Base-by-base conservation (phyloP, 2,113 vertebrate genomes). In the Sardina pilchardus region DNA sequence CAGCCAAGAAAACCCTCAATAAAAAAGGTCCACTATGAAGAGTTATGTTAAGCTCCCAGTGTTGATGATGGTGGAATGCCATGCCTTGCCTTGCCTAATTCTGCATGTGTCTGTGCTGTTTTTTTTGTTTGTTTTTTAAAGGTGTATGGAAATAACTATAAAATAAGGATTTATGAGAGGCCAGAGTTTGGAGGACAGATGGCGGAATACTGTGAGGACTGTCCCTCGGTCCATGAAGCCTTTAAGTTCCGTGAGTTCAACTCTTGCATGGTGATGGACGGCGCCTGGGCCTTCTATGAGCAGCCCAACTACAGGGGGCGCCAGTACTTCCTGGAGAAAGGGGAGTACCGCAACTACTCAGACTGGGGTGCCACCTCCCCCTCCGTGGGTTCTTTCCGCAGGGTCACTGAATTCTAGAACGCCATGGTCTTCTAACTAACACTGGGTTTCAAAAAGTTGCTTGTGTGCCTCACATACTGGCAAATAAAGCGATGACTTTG, bases 291-390 rank as follows among this genome's bases (percentile, higher is more conserved):
- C 84, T 89, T 93, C 83, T 93, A 90, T 14, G 91, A 92, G 82
- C 91, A 91, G 67, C 90, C 92, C 19, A 89, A 91, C 86, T 93
- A 91, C 87, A 89, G 56, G 3, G 92, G 92, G 4, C 90, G 82
- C 63, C 93, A 94, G 91, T 93, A 94, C 88, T 91, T 94, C 86
- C 91, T 94, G 88, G 92, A 94, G 30, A 87, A 88, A 47, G 92
- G 94, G 53, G 91, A 94, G 26, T 94, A 93, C 87, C 91, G 43
- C 83, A 88, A 59, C 87, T 93, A 90, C 39, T 89, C 88, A 34
- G 92, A 94, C 89, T 93, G 93, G 92, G 93, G 91, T 0, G 92
- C 91, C 47, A 86, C 81, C 67, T 91, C 91, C 71, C 89, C 93
- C 14, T 59, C 63, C 30, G 90, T 90, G 5, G 92, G 92, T 59